Base-by-base conservation (phyloP, 2,113 vertebrate species). In the Dicaeum eximium region DNA sequence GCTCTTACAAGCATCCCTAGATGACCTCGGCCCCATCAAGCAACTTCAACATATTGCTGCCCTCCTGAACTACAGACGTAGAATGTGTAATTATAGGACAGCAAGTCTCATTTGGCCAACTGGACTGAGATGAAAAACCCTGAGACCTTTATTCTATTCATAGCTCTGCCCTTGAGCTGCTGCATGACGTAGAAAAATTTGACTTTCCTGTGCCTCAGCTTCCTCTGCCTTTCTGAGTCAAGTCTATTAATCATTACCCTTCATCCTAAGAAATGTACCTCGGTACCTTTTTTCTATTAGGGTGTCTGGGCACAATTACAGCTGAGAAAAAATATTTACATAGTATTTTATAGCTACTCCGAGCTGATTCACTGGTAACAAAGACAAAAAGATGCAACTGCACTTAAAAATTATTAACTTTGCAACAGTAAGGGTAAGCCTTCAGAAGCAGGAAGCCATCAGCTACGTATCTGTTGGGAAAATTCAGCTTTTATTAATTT, bases 141-240 rank as follows among this genome's bases (percentile, higher is more conserved):
- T 2, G 10, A 89, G 77, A 93, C 64, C 44, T 88, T 78, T 42
- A 37, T 50, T 88, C 92, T 95, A 92, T 92, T 89, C 89, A 93
- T 38, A 95, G 37, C 53, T 89, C 77, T 95, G 89, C 66, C 84
- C 86, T 87, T 87, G 51, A 89, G 80, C 44, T 85, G 42, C 54
- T 70, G 21, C 7, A 7, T 44, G 80, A 95, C 21, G 27, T 1
- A 75, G 54, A 89, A 79, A 69, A 77, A 87, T 50, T 66, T 70
- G 13, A 75, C 45, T 61, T 81, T 53, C 37, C 53, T 23, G n/a
- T 92, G 81, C 42, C 30, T 92, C 67, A 38, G 47, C 75, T 42
- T 92, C 60, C 56, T 66, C 62, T 45, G 37, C 61, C 45, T 89
- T 56, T 44, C 58, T 78, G 16, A 64, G 31, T 69, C 60, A 62